These are phyloP conservation scores for Spicauda simplicius DNA, from an alignment of 2,888 invertebrate species.

Conservation along the genomic window DNA sequence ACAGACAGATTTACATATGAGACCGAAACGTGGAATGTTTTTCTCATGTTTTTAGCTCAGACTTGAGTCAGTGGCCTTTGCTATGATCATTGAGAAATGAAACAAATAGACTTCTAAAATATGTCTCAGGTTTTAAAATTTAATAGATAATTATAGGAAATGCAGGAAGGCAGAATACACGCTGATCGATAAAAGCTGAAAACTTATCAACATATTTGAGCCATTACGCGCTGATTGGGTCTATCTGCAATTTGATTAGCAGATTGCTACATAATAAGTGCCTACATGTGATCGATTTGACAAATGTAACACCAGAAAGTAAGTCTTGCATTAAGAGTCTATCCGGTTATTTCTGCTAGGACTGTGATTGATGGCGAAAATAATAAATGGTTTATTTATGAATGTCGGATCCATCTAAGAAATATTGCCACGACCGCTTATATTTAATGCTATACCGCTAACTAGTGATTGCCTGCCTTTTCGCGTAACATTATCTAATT, in stretches of 20 bases:
- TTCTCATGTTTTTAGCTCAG: slow-evolving; percentile 17
- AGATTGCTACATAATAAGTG: too few species aligned
- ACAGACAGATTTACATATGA: slow-evolving; percentile 12
- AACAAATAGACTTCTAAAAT: background rate
- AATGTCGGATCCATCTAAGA: slow-evolving; percentile 19
- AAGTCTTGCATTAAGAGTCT: background rate
- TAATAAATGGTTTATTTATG: slow-evolving; percentile 31
- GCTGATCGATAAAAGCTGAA: too few species aligned
- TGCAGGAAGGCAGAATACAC: too few species aligned
- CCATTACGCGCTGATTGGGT: too few species aligned
- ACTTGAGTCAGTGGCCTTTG: slow-evolving; percentile 15
- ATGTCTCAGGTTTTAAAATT: too few species aligned
- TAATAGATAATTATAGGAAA: too few species aligned
- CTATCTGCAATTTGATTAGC: too few species aligned
- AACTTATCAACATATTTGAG: too few species aligned
- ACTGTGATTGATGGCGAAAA: slow-evolving; percentile 29
- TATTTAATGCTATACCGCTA: background rate
- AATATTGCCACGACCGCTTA: slow-evolving; percentile 9
- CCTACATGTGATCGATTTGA: too few species aligned
- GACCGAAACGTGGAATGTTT: slow-evolving; percentile 15
- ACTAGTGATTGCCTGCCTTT: background rate
- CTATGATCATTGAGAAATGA: background rate
- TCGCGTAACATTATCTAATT: background rate
- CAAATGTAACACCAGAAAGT: background rate
- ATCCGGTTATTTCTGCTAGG: background rate